phyloP scores from a whole-genome alignment of 2,113 vertebrate species.

The Pachycephala philippinensis region DNA sequence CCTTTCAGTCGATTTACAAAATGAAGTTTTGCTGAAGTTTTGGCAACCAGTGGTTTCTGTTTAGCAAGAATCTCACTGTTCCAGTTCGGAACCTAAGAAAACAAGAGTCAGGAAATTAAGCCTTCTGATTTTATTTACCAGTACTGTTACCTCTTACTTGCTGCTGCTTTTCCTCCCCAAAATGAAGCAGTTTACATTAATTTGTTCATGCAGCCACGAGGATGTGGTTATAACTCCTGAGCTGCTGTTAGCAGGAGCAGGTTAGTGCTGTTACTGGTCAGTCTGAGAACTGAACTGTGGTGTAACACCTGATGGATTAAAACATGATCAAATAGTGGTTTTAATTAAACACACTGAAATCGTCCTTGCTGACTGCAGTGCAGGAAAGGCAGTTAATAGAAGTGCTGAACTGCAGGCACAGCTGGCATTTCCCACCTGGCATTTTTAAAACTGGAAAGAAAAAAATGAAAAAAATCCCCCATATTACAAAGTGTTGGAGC shows the following conservation, averaged over 20 bases:
- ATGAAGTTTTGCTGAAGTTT: constrained; percentile 91
- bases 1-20: constrained; percentile 91
- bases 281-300: neutral
- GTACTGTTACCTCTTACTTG: neutral
- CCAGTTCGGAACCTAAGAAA: constrained; percentile 88
- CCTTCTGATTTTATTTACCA: neutral
- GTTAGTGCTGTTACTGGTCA: neutral
- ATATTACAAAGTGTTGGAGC: neutral
- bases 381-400: neutral
- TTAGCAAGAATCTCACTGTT: constrained; percentile 88
- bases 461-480: rapidly evolving
- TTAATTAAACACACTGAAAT: neutral
- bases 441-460: neutral
- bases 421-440: neutral
- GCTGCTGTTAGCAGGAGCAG: neutral
- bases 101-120: constrained; percentile 17
- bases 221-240: neutral
- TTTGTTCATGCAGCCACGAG: neutral
- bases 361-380: neutral
- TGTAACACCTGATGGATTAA: neutral
- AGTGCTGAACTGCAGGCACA: neutral
- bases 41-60: constrained; percentile 84
- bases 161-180: neutral
- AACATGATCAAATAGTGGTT: rapidly evolving
- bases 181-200: neutral